phyloP scores from a whole-genome alignment of 2,888 invertebrate species.

The Pterobdella sp. region DNA sequence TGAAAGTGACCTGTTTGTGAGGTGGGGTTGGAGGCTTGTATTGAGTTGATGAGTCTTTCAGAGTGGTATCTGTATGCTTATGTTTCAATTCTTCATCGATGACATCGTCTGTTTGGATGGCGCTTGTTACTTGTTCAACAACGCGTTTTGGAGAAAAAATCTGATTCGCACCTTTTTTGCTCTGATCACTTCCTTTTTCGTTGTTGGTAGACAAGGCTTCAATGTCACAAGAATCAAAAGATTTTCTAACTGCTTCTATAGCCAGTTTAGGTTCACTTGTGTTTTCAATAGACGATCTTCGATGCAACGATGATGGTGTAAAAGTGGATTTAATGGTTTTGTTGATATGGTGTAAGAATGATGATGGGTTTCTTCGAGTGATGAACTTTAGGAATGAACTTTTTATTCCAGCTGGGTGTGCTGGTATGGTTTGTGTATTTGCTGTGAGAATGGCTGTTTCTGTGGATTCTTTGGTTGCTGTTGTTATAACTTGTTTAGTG shows the following conservation, averaged over 20 bases:
- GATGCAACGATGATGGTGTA: background rate
- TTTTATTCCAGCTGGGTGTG: background rate
- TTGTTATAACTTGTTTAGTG: background rate
- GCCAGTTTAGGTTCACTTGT: background rate
- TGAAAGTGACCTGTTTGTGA: background rate
- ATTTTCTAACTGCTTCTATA: background rate
- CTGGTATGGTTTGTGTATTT: background rate
- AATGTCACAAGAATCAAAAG: constrained; percentile 1
- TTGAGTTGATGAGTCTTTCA: background rate
- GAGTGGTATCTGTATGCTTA: background rate
- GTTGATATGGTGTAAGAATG: constrained; percentile 25
- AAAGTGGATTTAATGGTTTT: constrained; percentile 4
- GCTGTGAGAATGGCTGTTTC: background rate
- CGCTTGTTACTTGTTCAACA: background rate
- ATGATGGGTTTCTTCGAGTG: constrained; percentile 4
- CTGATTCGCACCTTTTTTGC: background rate
- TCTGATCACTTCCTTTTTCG: background rate
- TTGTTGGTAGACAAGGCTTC: background rate
- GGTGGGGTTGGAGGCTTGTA: background rate
- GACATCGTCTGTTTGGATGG: background rate
- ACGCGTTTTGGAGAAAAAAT: background rate
- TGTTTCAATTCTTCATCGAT: background rate
- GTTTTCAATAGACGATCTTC: constrained; percentile 14
- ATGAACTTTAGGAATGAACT: constrained; percentile 24
- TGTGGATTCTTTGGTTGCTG: background rate